phyloP scores from a whole-genome alignment of 2,888 invertebrate genomes.

The Rhyacophila evoluta region DNA sequence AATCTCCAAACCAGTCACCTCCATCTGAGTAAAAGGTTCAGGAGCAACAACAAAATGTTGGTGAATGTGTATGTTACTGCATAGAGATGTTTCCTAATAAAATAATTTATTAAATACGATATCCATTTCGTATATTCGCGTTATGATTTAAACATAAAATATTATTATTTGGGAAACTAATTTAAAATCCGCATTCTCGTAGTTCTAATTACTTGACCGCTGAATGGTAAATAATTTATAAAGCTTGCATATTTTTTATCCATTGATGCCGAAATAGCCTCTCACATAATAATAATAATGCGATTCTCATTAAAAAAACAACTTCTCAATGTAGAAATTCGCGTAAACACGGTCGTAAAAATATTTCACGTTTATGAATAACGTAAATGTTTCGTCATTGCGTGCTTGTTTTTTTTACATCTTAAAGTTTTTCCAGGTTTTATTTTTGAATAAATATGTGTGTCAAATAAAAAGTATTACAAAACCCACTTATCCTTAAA shows the following conservation, averaged over 20 bases:
- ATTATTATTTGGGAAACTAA: too few relatives aligned
- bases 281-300: not conserved
- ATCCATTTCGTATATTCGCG: too few relatives aligned
- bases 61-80: too few relatives aligned
- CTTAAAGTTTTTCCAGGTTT: not conserved
- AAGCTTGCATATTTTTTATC: not conserved
- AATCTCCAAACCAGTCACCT: too few relatives aligned
- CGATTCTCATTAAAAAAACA: not conserved
- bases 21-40: too few relatives aligned
- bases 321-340: not conserved
- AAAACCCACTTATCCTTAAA: not conserved
- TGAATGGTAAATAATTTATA: not conserved
- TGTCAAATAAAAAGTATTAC: not conserved
- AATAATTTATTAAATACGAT: too few relatives aligned
- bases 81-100: too few relatives aligned
- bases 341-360: slow-evolving; percentile 10
- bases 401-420: not conserved
- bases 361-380: slow-evolving; percentile 14
- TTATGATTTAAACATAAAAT: too few relatives aligned
- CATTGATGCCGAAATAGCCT: slow-evolving; percentile 19
- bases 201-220: not conserved
- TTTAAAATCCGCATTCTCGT: not conserved
- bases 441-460: not conserved
- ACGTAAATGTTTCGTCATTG: not conserved
- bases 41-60: too few relatives aligned